Conservation (phyloP, 2,888 invertebrate species). For the Leptopilina myrica region DNA sequence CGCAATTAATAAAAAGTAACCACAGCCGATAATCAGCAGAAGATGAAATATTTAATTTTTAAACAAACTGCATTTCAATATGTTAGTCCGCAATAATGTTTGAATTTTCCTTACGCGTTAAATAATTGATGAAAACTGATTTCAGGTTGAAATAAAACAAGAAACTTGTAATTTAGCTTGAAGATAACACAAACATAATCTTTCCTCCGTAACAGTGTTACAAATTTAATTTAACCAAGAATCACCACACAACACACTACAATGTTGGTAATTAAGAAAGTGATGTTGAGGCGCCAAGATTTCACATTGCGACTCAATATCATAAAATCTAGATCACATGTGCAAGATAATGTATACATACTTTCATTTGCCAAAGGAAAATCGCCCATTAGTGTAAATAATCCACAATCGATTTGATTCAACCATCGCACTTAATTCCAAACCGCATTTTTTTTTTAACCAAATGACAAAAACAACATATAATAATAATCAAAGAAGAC, state of each 20-base stretch:
- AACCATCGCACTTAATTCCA: background rate
- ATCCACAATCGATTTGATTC: background rate
- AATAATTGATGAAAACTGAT: too few relatives aligned
- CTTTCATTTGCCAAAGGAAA: constrained; percentile 21
- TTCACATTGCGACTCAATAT: background rate
- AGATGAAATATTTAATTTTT: too few relatives aligned
- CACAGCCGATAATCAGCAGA: too few relatives aligned
- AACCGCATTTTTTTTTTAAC: background rate
- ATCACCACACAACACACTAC: constrained; percentile 5
- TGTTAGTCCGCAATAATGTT: too few relatives aligned
- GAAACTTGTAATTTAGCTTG: too few relatives aligned
- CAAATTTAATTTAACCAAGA: too few relatives aligned
- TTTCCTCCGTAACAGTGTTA: too few relatives aligned
- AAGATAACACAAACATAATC: too few relatives aligned
- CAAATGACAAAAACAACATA: background rate
- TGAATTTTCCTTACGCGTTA: too few relatives aligned
- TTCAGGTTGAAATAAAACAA: too few relatives aligned
- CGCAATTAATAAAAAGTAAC: too few relatives aligned
- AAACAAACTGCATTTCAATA: too few relatives aligned
- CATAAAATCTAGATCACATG: constrained; percentile 25
- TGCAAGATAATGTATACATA: background rate
- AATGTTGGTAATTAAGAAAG: constrained; percentile 20
- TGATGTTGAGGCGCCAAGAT: constrained; percentile 27
- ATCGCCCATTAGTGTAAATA: constrained; percentile 7
- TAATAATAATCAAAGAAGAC: background rate